These are phyloP conservation scores for Myopa tessellatipennis DNA, from an alignment of 2,888 invertebrate species.

Conservation along the genomic window DNA sequence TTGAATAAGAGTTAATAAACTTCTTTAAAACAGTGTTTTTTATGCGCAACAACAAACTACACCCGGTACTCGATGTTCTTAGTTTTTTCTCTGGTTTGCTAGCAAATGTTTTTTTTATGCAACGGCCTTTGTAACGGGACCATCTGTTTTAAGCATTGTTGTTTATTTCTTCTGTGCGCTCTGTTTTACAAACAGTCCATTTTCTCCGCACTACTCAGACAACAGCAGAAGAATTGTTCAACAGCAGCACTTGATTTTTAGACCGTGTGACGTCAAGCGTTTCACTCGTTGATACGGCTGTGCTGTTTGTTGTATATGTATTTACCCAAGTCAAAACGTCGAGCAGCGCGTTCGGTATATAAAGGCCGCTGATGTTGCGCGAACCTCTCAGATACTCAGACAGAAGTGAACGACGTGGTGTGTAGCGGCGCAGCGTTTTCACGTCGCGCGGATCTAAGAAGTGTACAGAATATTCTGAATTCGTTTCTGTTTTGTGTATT, in stretches of 20 bases:
- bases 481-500: constrained; percentile 15
- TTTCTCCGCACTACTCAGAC: neutral
- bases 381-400: constrained; percentile 40
- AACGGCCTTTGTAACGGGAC: constrained; percentile 25
- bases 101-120: too few species aligned
- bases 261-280: constrained; percentile 38
- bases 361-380: constrained; percentile 34
- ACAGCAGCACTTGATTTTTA: constrained; percentile 31
- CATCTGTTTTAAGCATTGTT: constrained; percentile 31
- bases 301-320: constrained; percentile 16
- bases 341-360: constrained; percentile 33
- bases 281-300: constrained; percentile 27
- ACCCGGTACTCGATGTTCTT: too few species aligned
- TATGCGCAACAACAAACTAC: too few species aligned
- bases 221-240: neutral
- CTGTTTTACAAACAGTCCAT: neutral
- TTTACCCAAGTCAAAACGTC: neutral
- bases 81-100: too few species aligned
- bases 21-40: too few species aligned
- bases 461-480: neutral
- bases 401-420: constrained; percentile 38
- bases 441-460: neutral
- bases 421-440: neutral
- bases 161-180: neutral
- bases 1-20: too few species aligned